Percentiles rank a stretch among this genome's conserved stretches.
These are phyloP conservation scores for Cyprinus carpio DNA, from an alignment of 2,113 vertebrate species.

Conservation along the genomic window DNA sequence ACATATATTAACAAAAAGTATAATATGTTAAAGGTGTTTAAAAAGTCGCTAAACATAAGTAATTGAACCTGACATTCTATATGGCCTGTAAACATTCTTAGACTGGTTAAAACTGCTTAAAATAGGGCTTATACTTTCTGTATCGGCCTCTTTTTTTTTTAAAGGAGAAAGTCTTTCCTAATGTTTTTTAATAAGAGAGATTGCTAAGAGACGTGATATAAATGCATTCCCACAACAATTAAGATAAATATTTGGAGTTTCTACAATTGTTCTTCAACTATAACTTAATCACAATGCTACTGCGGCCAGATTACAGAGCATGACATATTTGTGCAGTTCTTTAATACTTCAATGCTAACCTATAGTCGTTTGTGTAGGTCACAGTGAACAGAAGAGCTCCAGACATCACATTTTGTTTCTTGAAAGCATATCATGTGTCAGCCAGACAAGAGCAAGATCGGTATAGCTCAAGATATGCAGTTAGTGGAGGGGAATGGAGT, in stretches of 20 bases:
- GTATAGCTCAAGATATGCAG: not conserved
- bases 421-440: conserved; percentile 10
- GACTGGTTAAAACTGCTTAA: conserved; percentile 19
- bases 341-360: not conserved
- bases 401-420: conserved; percentile 3
- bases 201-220: conserved; percentile 22
- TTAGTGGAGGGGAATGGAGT: not conserved
- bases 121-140: not conserved
- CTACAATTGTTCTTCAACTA: not conserved
- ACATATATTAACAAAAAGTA: no score
- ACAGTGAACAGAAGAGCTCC: conserved; percentile 19
- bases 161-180: not conserved
- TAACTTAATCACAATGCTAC: conserved; percentile 3
- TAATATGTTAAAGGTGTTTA: not conserved
- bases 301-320: not conserved
- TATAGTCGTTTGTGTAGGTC: not conserved
- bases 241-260: conserved; percentile 18
- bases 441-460: not conserved
- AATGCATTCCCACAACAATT: conserved; percentile 10
- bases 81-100: conserved; percentile 31
- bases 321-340: conserved; percentile 14
- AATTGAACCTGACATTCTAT: conserved; percentile 1
- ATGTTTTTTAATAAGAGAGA: not conserved
- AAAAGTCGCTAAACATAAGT: not conserved
- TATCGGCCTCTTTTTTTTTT: conserved; percentile 4